Conservation (phyloP, 2,113 vertebrate species). For the Camelus dromedarius region DNA sequence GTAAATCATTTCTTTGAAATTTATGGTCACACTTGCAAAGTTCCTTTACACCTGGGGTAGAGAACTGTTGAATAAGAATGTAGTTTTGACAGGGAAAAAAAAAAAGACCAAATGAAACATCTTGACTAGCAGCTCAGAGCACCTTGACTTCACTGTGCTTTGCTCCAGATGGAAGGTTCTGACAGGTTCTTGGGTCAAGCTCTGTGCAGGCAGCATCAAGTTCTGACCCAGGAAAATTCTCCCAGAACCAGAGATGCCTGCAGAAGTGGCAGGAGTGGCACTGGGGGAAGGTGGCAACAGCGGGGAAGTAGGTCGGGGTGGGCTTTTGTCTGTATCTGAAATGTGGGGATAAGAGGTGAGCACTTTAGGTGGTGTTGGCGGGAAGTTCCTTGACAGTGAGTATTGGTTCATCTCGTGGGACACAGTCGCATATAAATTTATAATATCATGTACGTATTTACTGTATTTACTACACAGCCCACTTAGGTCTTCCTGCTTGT, state of each 20-base stretch:
- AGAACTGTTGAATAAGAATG: background rate
- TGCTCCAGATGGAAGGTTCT: background rate
- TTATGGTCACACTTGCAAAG: background rate
- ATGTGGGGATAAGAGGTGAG: background rate
- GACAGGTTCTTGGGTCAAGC: background rate
- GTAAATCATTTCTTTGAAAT: background rate
- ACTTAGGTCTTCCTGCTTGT: background rate
- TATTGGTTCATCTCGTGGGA: background rate
- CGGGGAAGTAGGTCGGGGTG: fast-evolving
- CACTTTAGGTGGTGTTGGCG: background rate
- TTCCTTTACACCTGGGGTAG: background rate
- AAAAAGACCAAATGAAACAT: background rate
- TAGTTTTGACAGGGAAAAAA: background rate
- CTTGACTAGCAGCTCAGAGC: background rate
- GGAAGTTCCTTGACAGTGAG: background rate
- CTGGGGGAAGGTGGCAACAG: fast-evolving
- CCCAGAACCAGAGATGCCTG: background rate
- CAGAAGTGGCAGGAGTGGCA: background rate
- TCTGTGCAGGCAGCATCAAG: background rate
- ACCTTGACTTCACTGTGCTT: background rate
- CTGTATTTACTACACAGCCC: background rate
- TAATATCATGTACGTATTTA: background rate
- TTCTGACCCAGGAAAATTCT: background rate
- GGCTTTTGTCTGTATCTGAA: background rate
- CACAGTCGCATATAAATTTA: background rate